Evolutionary conservation across 2,113 vertebrate genomes (phyloP).

Genomic region (Elaphurus davidianus): DNA sequence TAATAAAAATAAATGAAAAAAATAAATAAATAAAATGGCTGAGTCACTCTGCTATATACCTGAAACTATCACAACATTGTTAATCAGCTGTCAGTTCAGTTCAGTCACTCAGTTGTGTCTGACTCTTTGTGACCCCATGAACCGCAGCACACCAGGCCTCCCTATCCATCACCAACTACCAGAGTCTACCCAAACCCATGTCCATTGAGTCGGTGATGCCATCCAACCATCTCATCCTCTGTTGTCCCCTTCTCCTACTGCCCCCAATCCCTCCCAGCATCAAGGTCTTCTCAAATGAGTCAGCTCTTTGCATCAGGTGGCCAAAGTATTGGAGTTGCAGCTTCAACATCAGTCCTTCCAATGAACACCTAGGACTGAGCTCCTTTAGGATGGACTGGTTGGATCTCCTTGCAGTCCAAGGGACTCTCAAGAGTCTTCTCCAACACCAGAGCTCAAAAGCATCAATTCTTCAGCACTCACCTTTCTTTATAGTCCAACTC

Average conservation of each 20-base stretch:
- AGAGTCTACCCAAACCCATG: background rate
- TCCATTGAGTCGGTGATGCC: background rate
- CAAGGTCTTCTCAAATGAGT: background rate
- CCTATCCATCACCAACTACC: background rate
- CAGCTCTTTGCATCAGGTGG: background rate
- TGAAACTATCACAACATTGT: background rate
- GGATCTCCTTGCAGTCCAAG: background rate
- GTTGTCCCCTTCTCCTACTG: background rate
- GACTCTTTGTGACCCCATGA: background rate
- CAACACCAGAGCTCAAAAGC: background rate
- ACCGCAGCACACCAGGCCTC: background rate
- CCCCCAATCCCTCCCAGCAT: background rate
- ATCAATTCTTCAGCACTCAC: rapidly evolving
- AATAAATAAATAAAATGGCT: too few species aligned
- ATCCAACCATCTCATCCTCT: background rate
- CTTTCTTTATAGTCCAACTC: background rate
- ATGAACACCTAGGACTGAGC: background rate
- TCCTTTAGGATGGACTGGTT: background rate
- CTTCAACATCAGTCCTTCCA: background rate
- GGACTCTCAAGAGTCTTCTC: background rate
- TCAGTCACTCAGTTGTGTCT: background rate
- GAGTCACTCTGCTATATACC: background rate
- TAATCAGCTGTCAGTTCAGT: background rate
- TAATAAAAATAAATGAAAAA: too few species aligned
- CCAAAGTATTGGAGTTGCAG: background rate